phyloP scores from a whole-genome alignment of 2,888 invertebrate species.

The Caenorhabditis sulstoni region DNA sequence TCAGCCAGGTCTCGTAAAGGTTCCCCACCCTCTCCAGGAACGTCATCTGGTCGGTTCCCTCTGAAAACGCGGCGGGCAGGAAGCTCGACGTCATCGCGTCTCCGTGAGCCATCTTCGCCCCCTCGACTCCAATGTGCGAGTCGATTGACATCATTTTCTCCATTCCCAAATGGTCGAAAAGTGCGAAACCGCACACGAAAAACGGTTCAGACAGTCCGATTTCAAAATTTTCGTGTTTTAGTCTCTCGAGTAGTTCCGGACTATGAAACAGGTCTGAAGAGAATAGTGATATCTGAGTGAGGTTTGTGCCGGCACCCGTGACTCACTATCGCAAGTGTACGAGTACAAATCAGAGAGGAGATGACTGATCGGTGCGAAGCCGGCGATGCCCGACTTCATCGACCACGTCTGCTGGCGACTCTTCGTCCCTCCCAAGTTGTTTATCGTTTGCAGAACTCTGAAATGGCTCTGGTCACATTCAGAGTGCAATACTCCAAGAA shows the following conservation, averaged over 20 bases:
- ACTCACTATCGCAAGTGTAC: conserved; percentile 40
- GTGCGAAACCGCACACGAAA: conserved; percentile 62
- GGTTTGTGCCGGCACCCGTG: neutral
- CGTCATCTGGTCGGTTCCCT: conserved; percentile 38
- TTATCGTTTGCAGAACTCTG: conserved; percentile 26
- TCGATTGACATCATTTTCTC: conserved; percentile 49
- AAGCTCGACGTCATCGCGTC: conserved; percentile 38
- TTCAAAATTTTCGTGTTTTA: conserved; percentile 66
- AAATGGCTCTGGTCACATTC: neutral
- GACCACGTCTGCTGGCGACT: conserved; percentile 40
- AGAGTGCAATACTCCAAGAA: neutral
- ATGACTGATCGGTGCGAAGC: conserved; percentile 24
- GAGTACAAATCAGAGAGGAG: conserved; percentile 44
- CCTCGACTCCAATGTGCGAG: conserved; percentile 52
- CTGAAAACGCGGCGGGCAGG: conserved; percentile 35
- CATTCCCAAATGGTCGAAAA: conserved; percentile 55
- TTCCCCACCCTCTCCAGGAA: conserved; percentile 28
- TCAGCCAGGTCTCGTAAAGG: conserved; percentile 37
- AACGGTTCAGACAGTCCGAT: conserved; percentile 68
- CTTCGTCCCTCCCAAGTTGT: conserved; percentile 28
- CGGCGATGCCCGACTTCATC: conserved; percentile 34
- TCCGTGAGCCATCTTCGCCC: conserved; percentile 45
- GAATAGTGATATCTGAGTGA: neutral
- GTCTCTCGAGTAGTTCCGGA: conserved; percentile 56
- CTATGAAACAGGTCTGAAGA: conserved; percentile 59